Evolutionary conservation across 64 coral and sea anemone genomes (phyloP), one percentile per base, ranked within the genome.

Genomic region (Actinia tenebrosa): DNA sequence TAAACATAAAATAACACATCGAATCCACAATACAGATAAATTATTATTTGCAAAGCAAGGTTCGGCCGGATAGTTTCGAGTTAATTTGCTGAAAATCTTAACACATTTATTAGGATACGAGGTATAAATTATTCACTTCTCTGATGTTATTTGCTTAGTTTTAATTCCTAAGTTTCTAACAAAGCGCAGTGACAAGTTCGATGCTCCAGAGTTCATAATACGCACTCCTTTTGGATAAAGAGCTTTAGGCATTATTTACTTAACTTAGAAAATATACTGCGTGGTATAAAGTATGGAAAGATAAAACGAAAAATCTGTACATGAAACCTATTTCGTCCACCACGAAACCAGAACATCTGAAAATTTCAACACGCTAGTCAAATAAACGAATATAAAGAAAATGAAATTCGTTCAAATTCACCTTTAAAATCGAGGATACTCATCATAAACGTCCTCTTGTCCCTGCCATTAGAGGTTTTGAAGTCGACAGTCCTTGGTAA

Each of bases 101-200:
- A 75, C 69, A 75, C 69, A 27, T 75, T 27, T 1, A 22, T 50
- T 58, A 58, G 56, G 7, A 2, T 58, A 69, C 6, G 10, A 30
- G 7, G 30, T 37, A 37, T 37, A 37, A 75, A 42, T 72, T 43
- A 75, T 75, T 75, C 16, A 42, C 69, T 75, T 75, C 69, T 23
- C 23, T 20, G 69, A 10, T 10, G 10, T 5, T 75, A 42, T 75
- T 75, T 75, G 69, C 69, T 14, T 75, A 30, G 10, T 75, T 75
- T 75, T 75, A 75, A 75, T 75, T 75, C 69, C 69, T 30, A 75
- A 75, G 69, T 75, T 75, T 75, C 69, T 75, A 75, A 75, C 69
- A 75, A 75, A 75, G 26, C 27, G 13, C 10, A 11, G 1, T 75
- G 69, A 75, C 69, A 75, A 75, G n/a, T 27, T 42, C 10, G 69